Evolutionary conservation across 2,797 vertebrate species (phyloP).

Genomic region (Mus caroli): DNA sequence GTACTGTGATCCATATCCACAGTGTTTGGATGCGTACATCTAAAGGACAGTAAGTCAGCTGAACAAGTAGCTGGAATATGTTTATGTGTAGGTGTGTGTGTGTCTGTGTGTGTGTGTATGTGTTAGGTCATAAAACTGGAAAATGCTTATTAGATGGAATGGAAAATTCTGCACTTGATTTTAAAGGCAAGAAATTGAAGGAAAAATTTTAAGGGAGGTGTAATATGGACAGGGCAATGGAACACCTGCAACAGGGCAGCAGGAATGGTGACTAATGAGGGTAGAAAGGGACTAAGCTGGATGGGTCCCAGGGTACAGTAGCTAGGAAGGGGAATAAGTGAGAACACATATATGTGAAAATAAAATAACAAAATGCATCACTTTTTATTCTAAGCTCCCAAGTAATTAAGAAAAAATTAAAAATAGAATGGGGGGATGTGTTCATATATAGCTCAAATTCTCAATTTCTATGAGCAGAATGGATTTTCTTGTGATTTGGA

Average conservation of each 20-base stretch:
- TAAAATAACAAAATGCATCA: background rate
- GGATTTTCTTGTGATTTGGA: slow-evolving; percentile 30
- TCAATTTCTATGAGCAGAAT: slow-evolving; percentile 10
- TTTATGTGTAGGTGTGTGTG: background rate
- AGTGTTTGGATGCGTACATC: background rate
- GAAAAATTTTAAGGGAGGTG: background rate
- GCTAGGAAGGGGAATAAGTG: background rate
- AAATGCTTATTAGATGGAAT: background rate
- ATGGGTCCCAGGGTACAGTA: background rate
- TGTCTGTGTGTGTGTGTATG: background rate
- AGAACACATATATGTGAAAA: background rate
- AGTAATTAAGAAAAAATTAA: background rate
- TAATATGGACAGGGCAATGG: background rate
- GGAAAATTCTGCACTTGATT: background rate
- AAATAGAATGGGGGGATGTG: background rate
- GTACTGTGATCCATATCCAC: background rate
- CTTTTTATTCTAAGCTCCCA: background rate
- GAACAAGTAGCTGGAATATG: background rate
- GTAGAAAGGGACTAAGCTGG: background rate
- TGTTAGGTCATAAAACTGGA: background rate
- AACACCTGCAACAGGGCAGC: no score
- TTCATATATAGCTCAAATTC: background rate
- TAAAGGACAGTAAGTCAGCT: background rate
- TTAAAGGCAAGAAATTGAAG: background rate
- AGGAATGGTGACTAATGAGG: background rate